These are phyloP conservation scores for Acanthaster planci DNA, from an alignment of 35 echinoderm and acorn worm genomes.

Conservation along the genomic window DNA sequence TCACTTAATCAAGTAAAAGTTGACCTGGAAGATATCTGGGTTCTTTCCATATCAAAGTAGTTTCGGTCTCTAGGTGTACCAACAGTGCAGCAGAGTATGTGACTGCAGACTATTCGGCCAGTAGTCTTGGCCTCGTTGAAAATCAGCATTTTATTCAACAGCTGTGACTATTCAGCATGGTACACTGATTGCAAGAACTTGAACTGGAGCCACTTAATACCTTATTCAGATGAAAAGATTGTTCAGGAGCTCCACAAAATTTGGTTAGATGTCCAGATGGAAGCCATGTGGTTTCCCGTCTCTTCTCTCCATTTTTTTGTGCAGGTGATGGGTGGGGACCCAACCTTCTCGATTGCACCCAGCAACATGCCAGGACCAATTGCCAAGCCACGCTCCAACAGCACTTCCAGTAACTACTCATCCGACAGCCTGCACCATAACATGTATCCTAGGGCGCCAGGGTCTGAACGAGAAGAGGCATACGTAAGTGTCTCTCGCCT, in stretches of 20 bases:
- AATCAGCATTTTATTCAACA: too few species aligned
- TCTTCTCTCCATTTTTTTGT: neutral
- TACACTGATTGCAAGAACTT: too few species aligned
- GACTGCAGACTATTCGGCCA: too few species aligned
- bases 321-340: slow-evolving; percentile 18
- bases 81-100: too few species aligned
- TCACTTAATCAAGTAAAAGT: too few species aligned
- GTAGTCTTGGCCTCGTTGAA: too few species aligned
- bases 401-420: slow-evolving; percentile 93
- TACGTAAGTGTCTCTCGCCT: slow-evolving; percentile 68
- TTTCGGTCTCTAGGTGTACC: too few species aligned
- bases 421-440: slow-evolving; percentile 73
- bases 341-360: neutral
- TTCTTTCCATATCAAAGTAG: too few species aligned
- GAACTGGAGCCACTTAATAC: too few species aligned
- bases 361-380: slow-evolving; percentile 76
- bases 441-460: slow-evolving; percentile 68
- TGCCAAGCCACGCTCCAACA: slow-evolving; percentile 96
- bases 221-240: neutral
- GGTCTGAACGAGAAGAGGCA: slow-evolving; percentile 83
- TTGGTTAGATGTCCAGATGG: neutral
- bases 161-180: too few species aligned
- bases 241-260: neutral
- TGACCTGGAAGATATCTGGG: too few species aligned
- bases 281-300: neutral